A percentile compares a stretch with the other conserved stretches of the same genome.
Evolutionary conservation across 2,113 vertebrate genomes (phyloP).

Genomic region (Piprites chloris): DNA sequence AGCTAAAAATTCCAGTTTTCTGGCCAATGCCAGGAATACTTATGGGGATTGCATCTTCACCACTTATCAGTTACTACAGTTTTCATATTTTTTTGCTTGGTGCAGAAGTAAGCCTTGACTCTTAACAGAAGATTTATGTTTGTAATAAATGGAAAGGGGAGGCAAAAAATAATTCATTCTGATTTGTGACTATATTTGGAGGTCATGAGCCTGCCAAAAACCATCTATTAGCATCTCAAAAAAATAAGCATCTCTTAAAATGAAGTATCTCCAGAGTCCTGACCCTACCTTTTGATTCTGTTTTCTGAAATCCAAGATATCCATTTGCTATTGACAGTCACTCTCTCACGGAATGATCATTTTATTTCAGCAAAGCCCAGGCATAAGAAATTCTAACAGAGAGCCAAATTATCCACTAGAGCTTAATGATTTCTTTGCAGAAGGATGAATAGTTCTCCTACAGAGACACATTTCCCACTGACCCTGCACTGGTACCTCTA

Average conservation of each 20-base stretch:
- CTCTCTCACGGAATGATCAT: background rate
- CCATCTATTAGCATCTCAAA: background rate
- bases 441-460: background rate
- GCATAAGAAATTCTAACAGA: background rate
- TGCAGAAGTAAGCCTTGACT: background rate
- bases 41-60: background rate
- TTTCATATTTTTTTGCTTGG: background rate
- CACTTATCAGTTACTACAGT: background rate
- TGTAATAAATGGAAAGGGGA: background rate
- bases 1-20: background rate
- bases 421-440: background rate
- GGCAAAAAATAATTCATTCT: background rate
- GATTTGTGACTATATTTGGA: background rate
- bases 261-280: background rate
- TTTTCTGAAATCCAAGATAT: background rate
- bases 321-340: background rate
- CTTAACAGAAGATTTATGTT: background rate
- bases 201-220: background rate
- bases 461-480: background rate
- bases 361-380: background rate
- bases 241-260: background rate
- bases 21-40: background rate
- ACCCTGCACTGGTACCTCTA: background rate
- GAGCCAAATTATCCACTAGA: background rate
- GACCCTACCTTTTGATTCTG: background rate